Base-by-base conservation (phyloP, 2,113 vertebrate genomes). In the Rousettus leschenaultii region DNA sequence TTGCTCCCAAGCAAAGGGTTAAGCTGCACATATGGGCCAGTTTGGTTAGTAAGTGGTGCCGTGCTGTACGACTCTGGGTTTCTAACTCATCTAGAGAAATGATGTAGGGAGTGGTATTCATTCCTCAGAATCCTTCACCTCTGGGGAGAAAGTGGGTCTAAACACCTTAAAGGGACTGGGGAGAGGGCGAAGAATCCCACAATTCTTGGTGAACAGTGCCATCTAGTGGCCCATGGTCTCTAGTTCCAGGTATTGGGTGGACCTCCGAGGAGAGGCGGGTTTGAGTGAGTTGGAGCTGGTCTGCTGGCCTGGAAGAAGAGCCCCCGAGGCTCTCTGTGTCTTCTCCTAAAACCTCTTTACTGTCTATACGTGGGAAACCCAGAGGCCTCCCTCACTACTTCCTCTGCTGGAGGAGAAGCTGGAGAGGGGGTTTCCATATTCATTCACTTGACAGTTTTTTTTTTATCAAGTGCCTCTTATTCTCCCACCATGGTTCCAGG, bases 181-280 rank as follows among this genome's bases (percentile, higher is more conserved):
- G 1, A 4, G 6, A 16, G 22, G 19, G 11, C 16, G 1, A 2
- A 53, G 68, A 63, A 19, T 14, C 28, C 30, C 3, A 13, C 7
- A 26, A 68, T 48, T 96, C 84, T 40, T 97, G 80, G 94, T 57
- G 59, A 92, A 68, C 28, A 82, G 53, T 19, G 80, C 97, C 97
- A 96, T 65, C 97, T 98, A 92, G 97, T 78, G 97, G 16, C 1
- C 3, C 0, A 0, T 0, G 0, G 15, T 16, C 3, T 65, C 43
- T 33, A n/a, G 21, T 84, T 87, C 63, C 63, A 63, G 59, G 53
- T 0, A 22, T 28, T 28, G n/a, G 7, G 26, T 35, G n/a, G 53
- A 12, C 14, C 40, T 71, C 16, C 43, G n/a, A 10, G 30, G 22
- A 18, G 33, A 51, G 7, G 4, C 40, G 3, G 24, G 22, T 0